Evolutionary conservation across 2,888 invertebrate genomes (phyloP).

Genomic region (Eupithecia abbreviata): DNA sequence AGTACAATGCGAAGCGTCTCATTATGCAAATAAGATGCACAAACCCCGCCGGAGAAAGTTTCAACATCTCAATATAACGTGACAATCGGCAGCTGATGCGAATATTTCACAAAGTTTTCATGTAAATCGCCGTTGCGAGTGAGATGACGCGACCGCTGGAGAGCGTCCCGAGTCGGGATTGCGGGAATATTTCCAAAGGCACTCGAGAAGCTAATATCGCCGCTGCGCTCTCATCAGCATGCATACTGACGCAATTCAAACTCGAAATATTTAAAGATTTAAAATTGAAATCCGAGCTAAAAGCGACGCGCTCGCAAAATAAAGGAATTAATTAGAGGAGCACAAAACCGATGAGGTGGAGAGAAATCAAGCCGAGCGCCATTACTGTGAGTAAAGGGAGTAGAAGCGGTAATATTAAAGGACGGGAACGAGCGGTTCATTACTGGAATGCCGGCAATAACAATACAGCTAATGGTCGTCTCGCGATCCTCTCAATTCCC

Average conservation of each 20-base stretch:
- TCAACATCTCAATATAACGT: slow-evolving; percentile 78
- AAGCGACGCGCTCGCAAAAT: slow-evolving; percentile 55
- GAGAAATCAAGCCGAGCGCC: slow-evolving; percentile 71
- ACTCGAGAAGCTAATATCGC: slow-evolving; percentile 69
- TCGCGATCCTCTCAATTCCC: slow-evolving; percentile 73
- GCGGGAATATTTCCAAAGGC: slow-evolving; percentile 63
- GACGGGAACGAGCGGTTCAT: slow-evolving; percentile 81
- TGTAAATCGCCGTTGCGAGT: slow-evolving; percentile 70
- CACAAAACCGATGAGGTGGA: slow-evolving; percentile 67
- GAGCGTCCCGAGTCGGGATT: slow-evolving; percentile 59
- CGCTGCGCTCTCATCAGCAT: slow-evolving; percentile 70
- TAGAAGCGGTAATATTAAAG: slow-evolving; percentile 76
- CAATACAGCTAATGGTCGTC: slow-evolving; percentile 80
- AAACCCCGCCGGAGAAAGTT: slow-evolving; percentile 72
- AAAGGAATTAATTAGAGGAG: slow-evolving; percentile 70
- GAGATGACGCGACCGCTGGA: slow-evolving; percentile 59
- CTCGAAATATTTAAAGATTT: slow-evolving; percentile 64
- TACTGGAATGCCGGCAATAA: slow-evolving; percentile 80
- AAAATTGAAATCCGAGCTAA: slow-evolving; percentile 61
- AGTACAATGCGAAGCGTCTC: slow-evolving; percentile 66
- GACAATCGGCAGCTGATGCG: slow-evolving; percentile 78
- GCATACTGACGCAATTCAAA: slow-evolving; percentile 66
- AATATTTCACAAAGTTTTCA: slow-evolving; percentile 79
- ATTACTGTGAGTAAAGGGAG: slow-evolving; percentile 72
- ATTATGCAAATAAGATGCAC: slow-evolving; percentile 78